phyloP scores from a whole-genome alignment of 2,888 invertebrate species.

The Aphodius granarius region DNA sequence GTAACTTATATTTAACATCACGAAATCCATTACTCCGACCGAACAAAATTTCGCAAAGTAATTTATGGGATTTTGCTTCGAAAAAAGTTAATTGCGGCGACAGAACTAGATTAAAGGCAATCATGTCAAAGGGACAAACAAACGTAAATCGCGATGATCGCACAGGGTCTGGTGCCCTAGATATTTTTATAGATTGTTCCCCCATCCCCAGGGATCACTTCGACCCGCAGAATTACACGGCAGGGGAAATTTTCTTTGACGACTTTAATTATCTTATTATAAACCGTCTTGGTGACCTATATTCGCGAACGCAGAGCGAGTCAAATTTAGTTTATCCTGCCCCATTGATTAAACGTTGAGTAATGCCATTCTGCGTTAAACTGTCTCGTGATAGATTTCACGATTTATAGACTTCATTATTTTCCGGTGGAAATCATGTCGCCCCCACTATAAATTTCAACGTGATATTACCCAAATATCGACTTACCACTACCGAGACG shows the following conservation, averaged over 20 bases:
- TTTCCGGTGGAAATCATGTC: slow-evolving; percentile 12
- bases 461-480: slow-evolving; percentile 16
- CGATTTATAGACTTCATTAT: slow-evolving; percentile 21
- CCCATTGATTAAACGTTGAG: slow-evolving; percentile 14
- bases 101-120: not conserved
- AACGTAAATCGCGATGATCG: not conserved
- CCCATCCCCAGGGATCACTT: not conserved
- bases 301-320: not conserved
- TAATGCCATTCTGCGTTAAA: slow-evolving; percentile 10
- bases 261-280: not conserved
- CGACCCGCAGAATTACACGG: not conserved
- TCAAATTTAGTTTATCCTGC: not conserved
- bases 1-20: not conserved
- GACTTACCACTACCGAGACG: not conserved
- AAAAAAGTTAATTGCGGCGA: not conserved
- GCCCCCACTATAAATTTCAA: slow-evolving; percentile 7
- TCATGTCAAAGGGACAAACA: too few species aligned
- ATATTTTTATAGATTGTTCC: not conserved
- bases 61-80: not conserved
- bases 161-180: too few species aligned
- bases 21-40: not conserved
- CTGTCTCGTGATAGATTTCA: slow-evolving; percentile 9
- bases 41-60: not conserved
- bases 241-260: not conserved
- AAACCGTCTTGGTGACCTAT: not conserved